Conservation (phyloP, 2,113 vertebrate genomes). For the Charina bottae region DNA sequence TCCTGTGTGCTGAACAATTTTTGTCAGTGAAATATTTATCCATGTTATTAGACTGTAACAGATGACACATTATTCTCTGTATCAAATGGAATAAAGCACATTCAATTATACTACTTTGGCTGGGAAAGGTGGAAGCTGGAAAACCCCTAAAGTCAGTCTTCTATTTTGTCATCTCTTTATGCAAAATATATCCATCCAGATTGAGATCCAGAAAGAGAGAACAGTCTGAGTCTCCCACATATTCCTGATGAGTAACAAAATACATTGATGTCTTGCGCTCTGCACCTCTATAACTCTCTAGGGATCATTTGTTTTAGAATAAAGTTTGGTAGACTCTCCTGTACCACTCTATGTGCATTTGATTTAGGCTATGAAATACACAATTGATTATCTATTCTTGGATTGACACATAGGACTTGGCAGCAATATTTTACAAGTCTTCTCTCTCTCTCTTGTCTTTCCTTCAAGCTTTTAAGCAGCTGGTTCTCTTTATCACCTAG, state of each 20-base stretch:
- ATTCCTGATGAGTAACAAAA: background rate
- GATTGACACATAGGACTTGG: fast-evolving
- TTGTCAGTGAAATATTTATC: conserved; percentile 45
- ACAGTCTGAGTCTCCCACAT: background rate
- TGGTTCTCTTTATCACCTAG: too few species aligned
- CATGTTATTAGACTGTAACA: conserved; percentile 33
- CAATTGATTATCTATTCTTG: fast-evolving
- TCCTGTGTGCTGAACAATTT: conserved; percentile 48
- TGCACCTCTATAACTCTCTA: background rate
- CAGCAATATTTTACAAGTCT: fast-evolving
- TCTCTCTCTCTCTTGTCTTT: fast-evolving
- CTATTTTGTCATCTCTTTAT: background rate
- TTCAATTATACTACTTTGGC: background rate
- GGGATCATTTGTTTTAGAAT: background rate
- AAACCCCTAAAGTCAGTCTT: background rate
- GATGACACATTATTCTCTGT: background rate
- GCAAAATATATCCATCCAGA: fast-evolving
- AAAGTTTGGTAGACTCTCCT: background rate
- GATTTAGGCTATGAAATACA: fast-evolving
- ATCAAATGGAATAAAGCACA: conserved; percentile 1
- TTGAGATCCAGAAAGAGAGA: background rate
- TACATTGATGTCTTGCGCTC: background rate
- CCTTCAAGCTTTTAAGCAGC: too few species aligned
- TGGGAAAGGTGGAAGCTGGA: background rate
- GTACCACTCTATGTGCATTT: background rate